These are phyloP conservation scores for Desmophyllum pertusum DNA, from an alignment of 92 coral and sea anemone genomes.

Conservation along the genomic window DNA sequence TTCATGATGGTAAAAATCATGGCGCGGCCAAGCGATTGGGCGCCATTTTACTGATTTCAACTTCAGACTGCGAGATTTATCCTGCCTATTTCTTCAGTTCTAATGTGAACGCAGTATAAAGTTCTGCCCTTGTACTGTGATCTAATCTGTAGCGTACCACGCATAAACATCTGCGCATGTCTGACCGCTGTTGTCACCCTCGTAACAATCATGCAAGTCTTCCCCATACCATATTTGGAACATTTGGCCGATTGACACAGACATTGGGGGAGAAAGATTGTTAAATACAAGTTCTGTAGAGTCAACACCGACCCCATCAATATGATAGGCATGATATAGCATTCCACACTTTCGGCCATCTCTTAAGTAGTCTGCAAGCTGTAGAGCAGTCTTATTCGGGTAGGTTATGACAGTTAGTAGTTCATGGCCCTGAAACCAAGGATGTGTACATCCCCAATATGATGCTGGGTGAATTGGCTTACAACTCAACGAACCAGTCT, in stretches of 20 bases:
- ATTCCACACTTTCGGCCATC: background rate
- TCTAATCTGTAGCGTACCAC: background rate
- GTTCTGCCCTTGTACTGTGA: no score
- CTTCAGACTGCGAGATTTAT: no score
- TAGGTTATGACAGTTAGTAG: background rate
- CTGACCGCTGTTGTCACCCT: background rate
- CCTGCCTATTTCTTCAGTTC: no score
- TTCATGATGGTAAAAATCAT: no score
- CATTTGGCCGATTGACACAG: background rate
- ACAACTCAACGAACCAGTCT: background rate
- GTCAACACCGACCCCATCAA: background rate
- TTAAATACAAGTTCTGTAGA: background rate
- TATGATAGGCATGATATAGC: background rate
- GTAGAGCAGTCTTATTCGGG: background rate
- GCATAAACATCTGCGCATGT: constrained; percentile 19
- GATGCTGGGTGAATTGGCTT: background rate
- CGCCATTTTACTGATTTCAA: no score
- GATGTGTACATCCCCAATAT: background rate
- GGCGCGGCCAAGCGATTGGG: no score
- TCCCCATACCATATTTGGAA: constrained; percentile 2
- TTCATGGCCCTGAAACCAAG: no score
- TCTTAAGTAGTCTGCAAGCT: background rate
- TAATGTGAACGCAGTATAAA: no score
- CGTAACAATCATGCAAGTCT: background rate
- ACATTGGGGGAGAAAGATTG: background rate